phyloP scores from a whole-genome alignment of 2,113 vertebrate species.

The Spheniscus mendiculus region DNA sequence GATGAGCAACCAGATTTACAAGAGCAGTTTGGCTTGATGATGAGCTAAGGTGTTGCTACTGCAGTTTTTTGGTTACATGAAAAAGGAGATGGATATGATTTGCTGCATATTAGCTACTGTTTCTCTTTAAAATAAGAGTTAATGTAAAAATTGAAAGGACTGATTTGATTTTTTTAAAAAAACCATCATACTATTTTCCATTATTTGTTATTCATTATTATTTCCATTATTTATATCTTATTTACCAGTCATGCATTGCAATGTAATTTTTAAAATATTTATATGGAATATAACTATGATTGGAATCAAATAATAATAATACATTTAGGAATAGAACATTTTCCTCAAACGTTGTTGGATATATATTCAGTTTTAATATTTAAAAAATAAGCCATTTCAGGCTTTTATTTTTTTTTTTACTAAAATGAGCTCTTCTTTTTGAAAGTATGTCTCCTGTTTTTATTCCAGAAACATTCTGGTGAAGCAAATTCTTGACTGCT shows the following conservation, averaged over 20 bases:
- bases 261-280: background rate
- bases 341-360: background rate
- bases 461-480: background rate
- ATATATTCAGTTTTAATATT: background rate
- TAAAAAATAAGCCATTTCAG: background rate
- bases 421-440: background rate
- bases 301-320: background rate
- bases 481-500: background rate
- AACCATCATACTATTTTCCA: background rate
- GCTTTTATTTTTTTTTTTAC: background rate
- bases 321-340: background rate
- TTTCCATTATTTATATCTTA: background rate
- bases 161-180: rapidly evolving
- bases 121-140: background rate
- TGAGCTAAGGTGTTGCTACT: background rate
- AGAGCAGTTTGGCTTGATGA: background rate
- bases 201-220: background rate
- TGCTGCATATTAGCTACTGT: background rate
- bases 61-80: background rate
- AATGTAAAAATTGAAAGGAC: background rate
- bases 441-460: background rate
- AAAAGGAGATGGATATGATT: background rate
- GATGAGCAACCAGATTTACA: background rate
- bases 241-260: background rate
- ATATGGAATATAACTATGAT: background rate